phyloP scores from a whole-genome alignment of 2,797 vertebrate species.

The Fistularia commersonii region DNA sequence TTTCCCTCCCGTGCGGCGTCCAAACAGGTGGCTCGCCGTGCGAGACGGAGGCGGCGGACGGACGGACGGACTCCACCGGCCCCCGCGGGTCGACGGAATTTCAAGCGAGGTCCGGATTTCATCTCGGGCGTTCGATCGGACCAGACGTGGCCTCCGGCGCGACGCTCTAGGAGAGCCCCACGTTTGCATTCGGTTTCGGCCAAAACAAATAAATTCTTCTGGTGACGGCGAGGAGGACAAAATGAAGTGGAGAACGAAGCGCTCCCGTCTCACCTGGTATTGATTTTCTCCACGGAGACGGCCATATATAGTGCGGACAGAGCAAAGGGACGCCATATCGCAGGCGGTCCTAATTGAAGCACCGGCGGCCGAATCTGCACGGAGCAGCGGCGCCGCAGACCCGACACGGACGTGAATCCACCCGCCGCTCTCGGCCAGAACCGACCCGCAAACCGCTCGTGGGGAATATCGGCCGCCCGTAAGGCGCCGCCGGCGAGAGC shows the following conservation, averaged over 20 bases:
- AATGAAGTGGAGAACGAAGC: too few species aligned
- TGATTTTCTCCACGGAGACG: conserved; percentile 88
- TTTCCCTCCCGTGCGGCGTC: conserved; percentile 8
- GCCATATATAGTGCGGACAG: conserved; percentile 84
- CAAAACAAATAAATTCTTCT: too few species aligned
- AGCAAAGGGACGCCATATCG: conserved; percentile 79
- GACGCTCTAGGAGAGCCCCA: conserved; percentile 2
- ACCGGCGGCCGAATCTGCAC: conserved; percentile 73
- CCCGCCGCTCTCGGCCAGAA: too few species aligned
- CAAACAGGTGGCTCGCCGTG: conserved; percentile 45
- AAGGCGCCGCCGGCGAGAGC: conserved; percentile 9
- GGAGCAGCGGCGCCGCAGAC: conserved; percentile 63
- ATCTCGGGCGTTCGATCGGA: conserved; percentile 44
- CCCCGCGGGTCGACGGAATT: too few species aligned
- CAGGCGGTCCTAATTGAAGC: conserved; percentile 69
- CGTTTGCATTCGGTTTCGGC: conserved; percentile 6
- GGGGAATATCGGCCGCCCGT: too few species aligned
- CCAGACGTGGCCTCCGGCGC: conserved; percentile 31
- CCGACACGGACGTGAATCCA: conserved; percentile 18
- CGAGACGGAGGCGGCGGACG: too few species aligned
- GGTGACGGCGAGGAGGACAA: too few species aligned
- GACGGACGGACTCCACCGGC: too few species aligned
- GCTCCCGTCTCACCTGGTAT: conserved; percentile 78
- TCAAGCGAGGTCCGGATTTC: conserved; percentile 59
- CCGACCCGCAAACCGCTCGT: too few species aligned